Conservation (phyloP, 2,797 vertebrate species). For the Loriculus beryllinus region DNA sequence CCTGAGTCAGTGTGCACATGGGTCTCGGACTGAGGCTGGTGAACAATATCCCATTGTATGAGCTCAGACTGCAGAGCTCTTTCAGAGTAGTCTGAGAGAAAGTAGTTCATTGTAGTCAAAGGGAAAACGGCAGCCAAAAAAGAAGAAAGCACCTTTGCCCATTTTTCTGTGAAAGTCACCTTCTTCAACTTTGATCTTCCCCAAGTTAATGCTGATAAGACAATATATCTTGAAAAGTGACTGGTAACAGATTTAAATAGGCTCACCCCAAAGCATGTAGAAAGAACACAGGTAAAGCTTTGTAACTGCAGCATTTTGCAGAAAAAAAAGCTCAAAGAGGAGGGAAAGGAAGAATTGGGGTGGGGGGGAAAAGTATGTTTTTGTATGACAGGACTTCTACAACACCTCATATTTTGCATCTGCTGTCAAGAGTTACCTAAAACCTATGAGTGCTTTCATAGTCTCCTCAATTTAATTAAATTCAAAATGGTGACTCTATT, state of each 20-base stretch:
- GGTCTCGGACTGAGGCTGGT: not conserved
- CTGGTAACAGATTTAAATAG: not conserved
- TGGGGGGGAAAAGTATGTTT: not conserved
- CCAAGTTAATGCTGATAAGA: not conserved
- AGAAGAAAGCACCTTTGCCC: not conserved
- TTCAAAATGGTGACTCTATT: not conserved
- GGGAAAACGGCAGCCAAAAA: not conserved
- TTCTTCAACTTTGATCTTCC: not conserved
- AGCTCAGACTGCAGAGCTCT: not conserved
- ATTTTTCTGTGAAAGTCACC: not conserved
- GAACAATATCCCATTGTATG: rapidly evolving
- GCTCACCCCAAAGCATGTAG: not conserved
- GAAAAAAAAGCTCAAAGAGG: not conserved
- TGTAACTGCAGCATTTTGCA: not conserved
- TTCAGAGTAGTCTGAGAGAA: not conserved
- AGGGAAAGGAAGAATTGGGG: not conserved
- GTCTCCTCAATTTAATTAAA: not conserved
- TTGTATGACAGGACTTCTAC: not conserved
- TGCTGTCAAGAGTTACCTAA: not conserved
- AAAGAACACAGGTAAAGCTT: not conserved
- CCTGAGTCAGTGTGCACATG: not conserved
- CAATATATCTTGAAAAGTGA: not conserved
- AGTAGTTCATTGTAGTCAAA: not conserved
- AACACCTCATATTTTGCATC: not conserved
- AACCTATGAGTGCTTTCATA: not conserved